These are phyloP conservation scores for Lochmaea crataegi DNA, from an alignment of 2,888 invertebrate genomes.

Conservation along the genomic window DNA sequence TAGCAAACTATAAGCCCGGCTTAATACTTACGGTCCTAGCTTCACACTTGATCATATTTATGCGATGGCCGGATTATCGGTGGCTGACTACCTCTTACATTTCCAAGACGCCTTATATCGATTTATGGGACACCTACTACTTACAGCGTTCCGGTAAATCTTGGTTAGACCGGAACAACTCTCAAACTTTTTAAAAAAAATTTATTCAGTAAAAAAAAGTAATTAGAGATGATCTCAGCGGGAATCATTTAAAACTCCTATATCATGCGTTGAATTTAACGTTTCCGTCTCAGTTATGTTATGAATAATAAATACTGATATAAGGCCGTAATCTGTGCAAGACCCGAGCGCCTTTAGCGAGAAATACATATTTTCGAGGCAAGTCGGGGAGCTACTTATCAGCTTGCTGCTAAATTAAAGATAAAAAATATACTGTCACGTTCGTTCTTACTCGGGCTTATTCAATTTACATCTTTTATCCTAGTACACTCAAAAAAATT, in stretches of 20 bases:
- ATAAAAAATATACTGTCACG: conserved; percentile 66
- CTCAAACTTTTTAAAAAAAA: not conserved
- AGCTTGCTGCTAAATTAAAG: conserved; percentile 65
- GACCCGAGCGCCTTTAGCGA: conserved; percentile 56
- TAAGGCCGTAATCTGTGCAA: conserved; percentile 61
- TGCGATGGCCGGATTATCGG: conserved; percentile 67
- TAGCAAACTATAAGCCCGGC: conserved; percentile 66
- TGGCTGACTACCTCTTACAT: conserved; percentile 63
- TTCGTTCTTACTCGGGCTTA: conserved; percentile 63
- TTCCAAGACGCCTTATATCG: conserved; percentile 65
- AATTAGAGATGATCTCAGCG: conserved; percentile 61
- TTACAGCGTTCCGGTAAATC: conserved; percentile 62
- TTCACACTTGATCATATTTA: conserved; percentile 68
- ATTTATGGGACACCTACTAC: conserved; percentile 64
- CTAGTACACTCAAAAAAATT: conserved; percentile 10
- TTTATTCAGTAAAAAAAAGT: conserved; percentile 38
- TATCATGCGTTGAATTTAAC: conserved; percentile 62
- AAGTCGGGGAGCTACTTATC: conserved; percentile 61
- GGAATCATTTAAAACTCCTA: conserved; percentile 61
- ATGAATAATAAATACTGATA: conserved; percentile 66
- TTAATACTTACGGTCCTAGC: conserved; percentile 65
- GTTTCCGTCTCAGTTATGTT: conserved; percentile 63
- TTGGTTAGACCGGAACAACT: conserved; percentile 57
- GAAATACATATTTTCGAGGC: conserved; percentile 61
- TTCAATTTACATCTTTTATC: conserved; percentile 63